A percentile compares a stretch with the other conserved stretches of the same genome.
Conservation (phyloP, 2,797 vertebrate species). For the Lepilemur septentrionalis region DNA sequence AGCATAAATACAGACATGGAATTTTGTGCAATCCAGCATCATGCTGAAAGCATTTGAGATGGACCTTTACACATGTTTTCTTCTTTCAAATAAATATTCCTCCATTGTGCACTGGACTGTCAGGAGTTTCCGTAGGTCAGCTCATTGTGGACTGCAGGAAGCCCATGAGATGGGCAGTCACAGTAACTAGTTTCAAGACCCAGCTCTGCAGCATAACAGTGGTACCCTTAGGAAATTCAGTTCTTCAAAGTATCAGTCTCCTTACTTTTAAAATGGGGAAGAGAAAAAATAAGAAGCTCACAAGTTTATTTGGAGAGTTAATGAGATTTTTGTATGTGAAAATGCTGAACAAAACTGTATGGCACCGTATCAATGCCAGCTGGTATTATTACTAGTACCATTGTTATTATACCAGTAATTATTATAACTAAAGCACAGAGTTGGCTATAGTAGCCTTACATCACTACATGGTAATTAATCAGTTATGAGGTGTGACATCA, state of each 20-base stretch:
- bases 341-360: background rate
- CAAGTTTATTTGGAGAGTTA: background rate
- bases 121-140: too few species aligned
- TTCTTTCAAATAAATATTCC: background rate
- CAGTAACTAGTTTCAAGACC: too few species aligned
- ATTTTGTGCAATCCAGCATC: background rate
- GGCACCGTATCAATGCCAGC: background rate
- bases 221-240: background rate
- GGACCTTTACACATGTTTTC: too few species aligned
- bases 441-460: too few species aligned
- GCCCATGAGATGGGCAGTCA: accelerated
- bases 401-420: background rate
- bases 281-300: background rate
- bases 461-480: too few species aligned
- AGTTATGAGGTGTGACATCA: background rate
- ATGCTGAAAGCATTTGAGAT: background rate
- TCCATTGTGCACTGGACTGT: background rate
- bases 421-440: background rate
- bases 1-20: accelerated
- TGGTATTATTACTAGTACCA: background rate
- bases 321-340: background rate
- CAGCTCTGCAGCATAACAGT: too few species aligned
- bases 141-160: background rate
- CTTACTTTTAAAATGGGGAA: background rate
- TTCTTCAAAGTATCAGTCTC: background rate